Conservation (phyloP, 2,888 invertebrate species). For the Cephus nigrinus region DNA sequence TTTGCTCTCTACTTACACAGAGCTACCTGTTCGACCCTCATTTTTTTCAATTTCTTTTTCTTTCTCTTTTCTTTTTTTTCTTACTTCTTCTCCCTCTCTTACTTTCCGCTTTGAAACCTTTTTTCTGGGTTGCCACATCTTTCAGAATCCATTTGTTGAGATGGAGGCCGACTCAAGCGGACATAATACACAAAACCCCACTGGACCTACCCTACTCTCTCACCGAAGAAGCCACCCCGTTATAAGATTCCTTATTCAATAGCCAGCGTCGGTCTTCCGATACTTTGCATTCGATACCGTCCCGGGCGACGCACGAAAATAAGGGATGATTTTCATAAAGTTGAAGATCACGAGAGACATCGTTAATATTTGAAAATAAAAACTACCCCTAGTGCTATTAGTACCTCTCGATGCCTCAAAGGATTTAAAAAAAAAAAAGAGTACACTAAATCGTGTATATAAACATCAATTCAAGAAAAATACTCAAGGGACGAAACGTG, state of each 20-base stretch:
- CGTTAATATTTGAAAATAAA: too few relatives aligned
- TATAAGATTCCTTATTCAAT: slow-evolving; percentile 36
- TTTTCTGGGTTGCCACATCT: slow-evolving; percentile 44
- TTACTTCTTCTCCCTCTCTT: neutral
- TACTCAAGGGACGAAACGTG: too few relatives aligned
- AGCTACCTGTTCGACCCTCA: slow-evolving; percentile 50
- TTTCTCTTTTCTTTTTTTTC: neutral
- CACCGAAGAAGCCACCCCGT: slow-evolving; percentile 32
- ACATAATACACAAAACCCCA: slow-evolving; percentile 36
- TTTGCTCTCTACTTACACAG: neutral
- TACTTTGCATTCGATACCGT: slow-evolving; percentile 32
- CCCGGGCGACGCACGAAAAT: too few relatives aligned
- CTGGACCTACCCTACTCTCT: slow-evolving; percentile 26
- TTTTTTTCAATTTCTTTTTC: slow-evolving; percentile 43
- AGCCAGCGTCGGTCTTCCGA: slow-evolving; percentile 22
- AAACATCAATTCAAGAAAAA: too few relatives aligned
- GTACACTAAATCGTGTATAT: too few relatives aligned
- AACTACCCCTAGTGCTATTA: too few relatives aligned
- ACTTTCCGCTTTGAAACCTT: slow-evolving; percentile 35
- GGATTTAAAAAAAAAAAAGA: too few relatives aligned
- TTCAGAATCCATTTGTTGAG: slow-evolving; percentile 51
- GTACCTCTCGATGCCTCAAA: too few relatives aligned
- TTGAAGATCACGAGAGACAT: too few relatives aligned
- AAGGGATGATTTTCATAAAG: too few relatives aligned
- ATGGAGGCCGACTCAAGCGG: slow-evolving; percentile 42